Evolutionary conservation across 2,113 vertebrate genomes (phyloP), one percentile per base, ranked within the genome.

Genomic region (Thymallus thymallus): DNA sequence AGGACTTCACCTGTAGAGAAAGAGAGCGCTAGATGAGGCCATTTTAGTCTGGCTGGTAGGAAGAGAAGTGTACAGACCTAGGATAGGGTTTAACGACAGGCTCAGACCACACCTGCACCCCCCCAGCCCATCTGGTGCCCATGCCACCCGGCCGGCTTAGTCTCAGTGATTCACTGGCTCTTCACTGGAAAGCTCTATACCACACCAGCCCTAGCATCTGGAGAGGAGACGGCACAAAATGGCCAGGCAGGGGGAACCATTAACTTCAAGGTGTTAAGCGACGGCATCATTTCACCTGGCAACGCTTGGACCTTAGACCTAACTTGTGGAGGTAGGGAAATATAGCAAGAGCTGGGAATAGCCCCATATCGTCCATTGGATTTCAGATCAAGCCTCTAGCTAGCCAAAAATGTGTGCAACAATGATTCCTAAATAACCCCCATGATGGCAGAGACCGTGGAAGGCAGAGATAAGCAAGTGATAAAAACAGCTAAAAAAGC

Each of bases 1-100:
- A 98, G 0, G 95, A 94, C 76, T 82, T 94, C 3, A 98, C 94
- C 98, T 99, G 83, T 12, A 22, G 30, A 68, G 18, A 68, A 1
- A 20, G 4, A 51, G 13, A 51, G 13, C 16, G 14, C 3, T 14
- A 18, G 48, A 18, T 16, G 48, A 51, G 48, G 16, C 48, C 48
- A 51, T 51, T 18, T 65, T 23, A 30, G 26, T 6, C 18, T 41
- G 35, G 7, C 35, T 41, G 35, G 35, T 41, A 10, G 35, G 35
- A 9, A 41, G 35, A 41, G 35, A 10, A 10, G 9, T 41, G 9
- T 41, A 10, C 35, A 41, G 35, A 9, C 7, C 7, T 41, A 41
- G 35, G 35, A 41, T 41, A 41, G 35, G 35, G 35, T 10, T 41
- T 41, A 41, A 41, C 35, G 10, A 41, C 9, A 41, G 35, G 35